These are phyloP conservation scores for Pangasius krempfi DNA, from an alignment of 2,797 vertebrate genomes.

Conservation along the genomic window DNA sequence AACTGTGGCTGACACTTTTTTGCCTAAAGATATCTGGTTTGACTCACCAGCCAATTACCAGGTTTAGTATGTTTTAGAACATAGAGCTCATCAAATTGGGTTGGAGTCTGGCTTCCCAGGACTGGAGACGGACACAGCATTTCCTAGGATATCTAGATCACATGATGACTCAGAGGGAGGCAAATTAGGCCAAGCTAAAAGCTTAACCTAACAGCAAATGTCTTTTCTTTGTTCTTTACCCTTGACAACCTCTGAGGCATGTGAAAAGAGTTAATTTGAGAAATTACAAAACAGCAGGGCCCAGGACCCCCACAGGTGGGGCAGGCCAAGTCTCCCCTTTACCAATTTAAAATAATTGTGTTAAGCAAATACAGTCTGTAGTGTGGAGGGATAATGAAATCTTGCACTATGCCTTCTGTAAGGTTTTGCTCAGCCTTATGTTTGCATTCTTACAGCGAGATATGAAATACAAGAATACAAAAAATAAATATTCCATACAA, in stretches of 20 bases:
- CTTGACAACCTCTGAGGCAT: constrained; percentile 72
- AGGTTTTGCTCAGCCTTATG: constrained; percentile 44
- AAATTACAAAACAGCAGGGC: constrained; percentile 73
- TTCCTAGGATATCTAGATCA: background rate
- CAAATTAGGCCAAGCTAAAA: constrained; percentile 35
- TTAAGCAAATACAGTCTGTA: constrained; percentile 71
- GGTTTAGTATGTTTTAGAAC: background rate
- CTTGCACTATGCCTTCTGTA: constrained; percentile 59
- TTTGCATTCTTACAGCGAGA: constrained; percentile 33
- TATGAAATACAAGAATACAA: constrained; percentile 34
- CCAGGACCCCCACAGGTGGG: constrained; percentile 48
- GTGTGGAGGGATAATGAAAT: constrained; percentile 72
- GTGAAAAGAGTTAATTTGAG: constrained; percentile 72
- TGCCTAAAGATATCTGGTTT: background rate
- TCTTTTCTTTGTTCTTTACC: constrained; percentile 56
- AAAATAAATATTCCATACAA: background rate
- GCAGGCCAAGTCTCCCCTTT: constrained; percentile 49
- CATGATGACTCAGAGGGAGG: constrained; percentile 8
- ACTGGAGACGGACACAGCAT: background rate
- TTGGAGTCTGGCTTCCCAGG: background rate
- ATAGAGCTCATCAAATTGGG: background rate
- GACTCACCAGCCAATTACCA: background rate
- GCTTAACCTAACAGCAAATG: constrained; percentile 26
- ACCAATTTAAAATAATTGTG: constrained; percentile 52
- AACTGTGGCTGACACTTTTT: background rate